Percentiles rank a stretch among this genome's conserved stretches.
These are phyloP conservation scores for Propithecus coquereli DNA, from an alignment of 2,113 vertebrate species.

Conservation along the genomic window DNA sequence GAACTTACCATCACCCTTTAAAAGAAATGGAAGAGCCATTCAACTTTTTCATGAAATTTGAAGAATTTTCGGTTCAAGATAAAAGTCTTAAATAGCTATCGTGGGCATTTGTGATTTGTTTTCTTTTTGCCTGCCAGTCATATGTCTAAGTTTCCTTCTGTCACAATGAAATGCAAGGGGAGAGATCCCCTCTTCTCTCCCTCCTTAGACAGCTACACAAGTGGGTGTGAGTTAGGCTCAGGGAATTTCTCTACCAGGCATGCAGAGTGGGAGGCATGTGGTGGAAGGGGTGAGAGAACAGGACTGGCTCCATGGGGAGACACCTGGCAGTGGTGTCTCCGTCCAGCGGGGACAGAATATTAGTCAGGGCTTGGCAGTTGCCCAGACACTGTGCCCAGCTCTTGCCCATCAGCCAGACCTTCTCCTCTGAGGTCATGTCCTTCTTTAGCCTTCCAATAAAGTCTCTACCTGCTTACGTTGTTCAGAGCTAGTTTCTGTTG, in stretches of 20 bases:
- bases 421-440: background rate
- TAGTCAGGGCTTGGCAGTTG: rapidly evolving
- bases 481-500: background rate
- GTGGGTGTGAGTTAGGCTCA: rapidly evolving
- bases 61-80: background rate
- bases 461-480: background rate
- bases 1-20: background rate
- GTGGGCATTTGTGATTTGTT: background rate
- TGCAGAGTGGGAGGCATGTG: background rate
- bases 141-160: background rate
- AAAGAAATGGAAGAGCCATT: background rate
- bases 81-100: background rate
- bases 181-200: background rate
- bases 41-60: background rate
- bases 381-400: background rate
- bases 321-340: background rate
- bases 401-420: background rate
- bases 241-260: rapidly evolving
- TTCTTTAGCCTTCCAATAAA: background rate
- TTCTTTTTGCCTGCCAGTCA: background rate
- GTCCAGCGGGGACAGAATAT: background rate
- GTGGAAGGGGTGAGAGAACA: rapidly evolving
- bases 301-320: rapidly evolving
- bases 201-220: background rate
- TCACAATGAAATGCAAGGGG: background rate